Conservation (phyloP, 35 echinoderm and acorn worm species). For the Heliocidaris erythrogramma region DNA sequence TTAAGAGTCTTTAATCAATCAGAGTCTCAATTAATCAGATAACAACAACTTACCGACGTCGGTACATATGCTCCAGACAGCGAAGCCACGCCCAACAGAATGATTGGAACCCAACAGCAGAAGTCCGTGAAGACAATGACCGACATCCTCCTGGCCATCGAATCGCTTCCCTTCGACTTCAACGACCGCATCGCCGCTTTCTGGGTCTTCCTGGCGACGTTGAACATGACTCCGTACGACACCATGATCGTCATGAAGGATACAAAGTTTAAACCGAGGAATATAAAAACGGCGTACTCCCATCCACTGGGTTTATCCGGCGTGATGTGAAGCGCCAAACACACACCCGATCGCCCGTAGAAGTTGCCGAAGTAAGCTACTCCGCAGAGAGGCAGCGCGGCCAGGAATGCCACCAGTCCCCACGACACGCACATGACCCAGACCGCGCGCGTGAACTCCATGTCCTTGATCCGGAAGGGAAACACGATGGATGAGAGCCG, state of each 20-base stretch:
- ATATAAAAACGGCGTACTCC: slow-evolving; percentile 94
- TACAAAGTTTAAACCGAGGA: slow-evolving; percentile 82
- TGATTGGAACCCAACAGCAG: slow-evolving; percentile 96
- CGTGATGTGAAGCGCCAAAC: slow-evolving; percentile 91
- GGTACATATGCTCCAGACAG: slow-evolving; percentile 78
- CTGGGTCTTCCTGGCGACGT: slow-evolving; percentile 90
- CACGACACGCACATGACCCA: slow-evolving; percentile 83
- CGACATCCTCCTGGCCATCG: slow-evolving; percentile 93
- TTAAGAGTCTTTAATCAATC: background rate
- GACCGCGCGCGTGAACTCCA: slow-evolving; percentile 78
- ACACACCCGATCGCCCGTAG: slow-evolving; percentile 92
- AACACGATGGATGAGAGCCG: slow-evolving; percentile 85
- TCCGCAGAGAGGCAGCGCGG: slow-evolving; percentile 70
- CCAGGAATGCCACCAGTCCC: slow-evolving; percentile 71
- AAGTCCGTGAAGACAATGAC: slow-evolving; percentile 96
- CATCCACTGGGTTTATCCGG: slow-evolving; percentile 74
- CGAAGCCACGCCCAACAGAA: slow-evolving; percentile 85
- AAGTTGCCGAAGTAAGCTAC: slow-evolving; percentile 91
- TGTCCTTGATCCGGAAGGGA: slow-evolving; percentile 94
- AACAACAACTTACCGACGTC: slow-evolving; percentile 57
- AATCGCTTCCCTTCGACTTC: slow-evolving; percentile 65
- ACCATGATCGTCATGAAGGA: slow-evolving; percentile 79
- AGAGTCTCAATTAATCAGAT: background rate
- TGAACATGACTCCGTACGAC: slow-evolving; percentile 92
- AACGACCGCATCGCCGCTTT: slow-evolving; percentile 69